Conservation (phyloP, 64 coral and sea anemone genomes). For the Astreopora myriophthalma region DNA sequence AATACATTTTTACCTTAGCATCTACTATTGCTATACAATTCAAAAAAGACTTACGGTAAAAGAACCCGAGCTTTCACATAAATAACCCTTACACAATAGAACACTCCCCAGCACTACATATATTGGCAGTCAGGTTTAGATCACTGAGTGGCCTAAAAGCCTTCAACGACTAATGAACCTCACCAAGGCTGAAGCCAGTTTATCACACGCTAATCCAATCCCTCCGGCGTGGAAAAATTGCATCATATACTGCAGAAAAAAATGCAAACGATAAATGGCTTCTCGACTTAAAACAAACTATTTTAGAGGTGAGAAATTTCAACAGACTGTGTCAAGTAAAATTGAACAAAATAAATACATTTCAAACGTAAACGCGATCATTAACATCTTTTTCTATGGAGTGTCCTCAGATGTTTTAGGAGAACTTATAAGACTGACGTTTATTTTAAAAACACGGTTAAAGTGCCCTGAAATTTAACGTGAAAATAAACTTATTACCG, state of each 20-base stretch:
- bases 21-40: too few relatives aligned
- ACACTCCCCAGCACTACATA: not conserved
- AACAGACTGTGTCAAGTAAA: not conserved
- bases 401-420: too few relatives aligned
- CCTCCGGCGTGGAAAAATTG: constrained; percentile 74
- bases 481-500: constrained; percentile 35
- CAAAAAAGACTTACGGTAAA: too few relatives aligned
- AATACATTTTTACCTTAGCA: too few relatives aligned
- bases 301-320: not conserved
- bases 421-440: too few relatives aligned
- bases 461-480: not conserved
- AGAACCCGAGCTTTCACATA: too few relatives aligned
- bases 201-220: constrained; percentile 56
- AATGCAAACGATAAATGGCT: not conserved
- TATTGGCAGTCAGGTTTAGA: not conserved
- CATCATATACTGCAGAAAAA: constrained; percentile 71
- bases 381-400: too few relatives aligned
- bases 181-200: constrained; percentile 55
- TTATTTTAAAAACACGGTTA: too few relatives aligned
- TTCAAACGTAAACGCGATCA: too few relatives aligned
- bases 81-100: not conserved
- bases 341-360: not conserved
- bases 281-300: too few relatives aligned
- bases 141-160: too few relatives aligned
- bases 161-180: too few relatives aligned